These are phyloP conservation scores for Pammene aurita DNA, from an alignment of 2,888 invertebrate genomes.

Conservation along the genomic window DNA sequence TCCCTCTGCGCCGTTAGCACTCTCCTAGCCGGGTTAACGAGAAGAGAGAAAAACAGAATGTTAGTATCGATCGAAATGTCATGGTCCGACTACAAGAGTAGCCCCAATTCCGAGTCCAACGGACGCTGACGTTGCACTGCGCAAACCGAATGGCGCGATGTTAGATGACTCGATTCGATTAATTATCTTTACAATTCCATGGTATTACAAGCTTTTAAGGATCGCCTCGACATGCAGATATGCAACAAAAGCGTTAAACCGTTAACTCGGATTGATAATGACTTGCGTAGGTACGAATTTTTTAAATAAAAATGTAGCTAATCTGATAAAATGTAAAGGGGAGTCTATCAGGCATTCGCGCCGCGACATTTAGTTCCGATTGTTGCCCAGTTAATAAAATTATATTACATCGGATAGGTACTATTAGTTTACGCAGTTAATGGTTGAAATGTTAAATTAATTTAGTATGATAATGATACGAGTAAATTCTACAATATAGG, in stretches of 20 bases:
- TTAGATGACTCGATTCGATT: constrained; percentile 37
- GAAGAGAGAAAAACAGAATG: constrained; percentile 88
- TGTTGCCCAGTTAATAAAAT: constrained; percentile 77
- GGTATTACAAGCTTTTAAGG: constrained; percentile 47
- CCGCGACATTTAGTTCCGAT: constrained; percentile 72
- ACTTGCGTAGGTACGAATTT: constrained; percentile 68
- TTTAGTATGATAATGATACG: constrained; percentile 82
- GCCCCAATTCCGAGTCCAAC: constrained; percentile 67
- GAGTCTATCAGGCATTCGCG: constrained; percentile 84
- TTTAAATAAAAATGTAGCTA: constrained; percentile 59
- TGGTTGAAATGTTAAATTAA: constrained; percentile 82
- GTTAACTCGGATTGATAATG: constrained; percentile 73
- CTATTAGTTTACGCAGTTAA: constrained; percentile 82
- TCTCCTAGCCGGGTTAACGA: constrained; percentile 90
- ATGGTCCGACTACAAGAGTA: constrained; percentile 77
- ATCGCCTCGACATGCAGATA: constrained; percentile 72
- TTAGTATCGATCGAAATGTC: constrained; percentile 85
- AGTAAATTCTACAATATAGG: constrained; percentile 75
- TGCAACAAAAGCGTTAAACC: constrained; percentile 73
- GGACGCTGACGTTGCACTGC: constrained; percentile 65
- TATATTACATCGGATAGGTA: constrained; percentile 69
- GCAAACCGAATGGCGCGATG: constrained; percentile 32
- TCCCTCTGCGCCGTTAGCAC: constrained; percentile 87
- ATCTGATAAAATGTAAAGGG: constrained; percentile 63
- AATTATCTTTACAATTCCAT: constrained; percentile 49